Percentiles rank a stretch among this genome's conserved stretches.
These are phyloP conservation scores for Chrysolina americana DNA, from an alignment of 2,888 invertebrate genomes.

Conservation along the genomic window DNA sequence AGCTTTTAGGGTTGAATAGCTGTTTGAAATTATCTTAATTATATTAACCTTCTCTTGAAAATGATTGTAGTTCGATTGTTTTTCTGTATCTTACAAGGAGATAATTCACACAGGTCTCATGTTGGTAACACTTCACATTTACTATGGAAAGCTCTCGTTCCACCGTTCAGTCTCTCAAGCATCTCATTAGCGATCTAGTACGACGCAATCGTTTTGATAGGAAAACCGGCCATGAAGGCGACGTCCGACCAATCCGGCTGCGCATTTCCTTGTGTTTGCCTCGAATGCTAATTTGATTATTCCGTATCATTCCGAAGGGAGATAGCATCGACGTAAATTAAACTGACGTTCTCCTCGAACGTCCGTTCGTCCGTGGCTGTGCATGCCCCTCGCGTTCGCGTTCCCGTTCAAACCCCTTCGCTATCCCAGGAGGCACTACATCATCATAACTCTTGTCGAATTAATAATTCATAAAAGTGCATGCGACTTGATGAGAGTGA, in stretches of 20 bases:
- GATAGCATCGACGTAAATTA: conserved; percentile 34
- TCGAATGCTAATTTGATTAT: conserved; percentile 16
- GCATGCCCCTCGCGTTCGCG: conserved; percentile 30
- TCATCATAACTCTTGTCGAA: conserved; percentile 60
- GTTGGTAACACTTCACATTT: too few relatives aligned
- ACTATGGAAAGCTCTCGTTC: too few relatives aligned
- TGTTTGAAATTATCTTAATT: too few relatives aligned
- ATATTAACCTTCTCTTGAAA: too few relatives aligned
- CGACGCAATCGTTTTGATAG: too few relatives aligned
- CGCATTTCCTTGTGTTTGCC: background rate
- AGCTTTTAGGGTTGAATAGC: too few relatives aligned
- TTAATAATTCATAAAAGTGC: conserved; percentile 61
- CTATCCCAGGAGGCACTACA: conserved; percentile 57
- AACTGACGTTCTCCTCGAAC: conserved; percentile 34
- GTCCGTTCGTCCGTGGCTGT: conserved; percentile 29
- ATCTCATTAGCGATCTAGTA: too few relatives aligned
- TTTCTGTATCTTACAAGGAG: too few relatives aligned
- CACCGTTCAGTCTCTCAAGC: too few relatives aligned
- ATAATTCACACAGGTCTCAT: too few relatives aligned
- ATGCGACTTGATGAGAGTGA: conserved; percentile 42
- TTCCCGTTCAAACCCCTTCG: conserved; percentile 46
- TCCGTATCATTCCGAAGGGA: conserved; percentile 18
- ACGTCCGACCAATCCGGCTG: background rate
- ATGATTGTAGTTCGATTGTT: too few relatives aligned
- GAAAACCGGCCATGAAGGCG: too few relatives aligned